Conservation (phyloP, 2,797 vertebrate species). For the Acipenser oxyrinchus region DNA sequence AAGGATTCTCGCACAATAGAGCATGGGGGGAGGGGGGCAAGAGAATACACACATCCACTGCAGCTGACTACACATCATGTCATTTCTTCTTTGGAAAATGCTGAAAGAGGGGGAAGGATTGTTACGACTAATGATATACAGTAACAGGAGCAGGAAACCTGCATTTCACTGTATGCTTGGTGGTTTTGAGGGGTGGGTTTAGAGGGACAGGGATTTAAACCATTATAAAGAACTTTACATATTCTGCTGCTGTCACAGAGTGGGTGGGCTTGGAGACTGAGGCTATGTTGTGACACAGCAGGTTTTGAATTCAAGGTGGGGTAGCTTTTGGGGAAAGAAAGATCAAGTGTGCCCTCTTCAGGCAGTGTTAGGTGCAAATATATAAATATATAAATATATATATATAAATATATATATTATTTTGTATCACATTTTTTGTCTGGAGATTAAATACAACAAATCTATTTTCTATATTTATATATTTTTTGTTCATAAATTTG, state of each 20-base stretch:
- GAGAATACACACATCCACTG: constrained; percentile 52
- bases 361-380: constrained; percentile 28
- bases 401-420: too few species aligned
- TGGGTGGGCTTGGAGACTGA: constrained; percentile 60
- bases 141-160: constrained; percentile 5
- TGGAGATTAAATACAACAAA: too few species aligned
- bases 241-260: constrained; percentile 42
- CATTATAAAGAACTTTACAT: constrained; percentile 30
- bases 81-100: constrained; percentile 35
- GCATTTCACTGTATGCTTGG: constrained; percentile 43
- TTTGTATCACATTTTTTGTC: too few species aligned
- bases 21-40: constrained; percentile 18
- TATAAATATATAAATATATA: too few species aligned
- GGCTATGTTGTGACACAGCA: constrained; percentile 48
- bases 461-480: too few species aligned
- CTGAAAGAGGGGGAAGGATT: constrained; percentile 23
- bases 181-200: constrained; percentile 38
- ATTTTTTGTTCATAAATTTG: too few species aligned
- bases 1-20: constrained; percentile 52
- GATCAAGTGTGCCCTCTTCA: constrained; percentile 75
- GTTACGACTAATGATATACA: constrained; percentile 19
- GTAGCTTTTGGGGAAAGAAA: constrained; percentile 37
- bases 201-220: constrained; percentile 44
- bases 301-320: constrained; percentile 40
- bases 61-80: constrained; percentile 50